A percentile compares a stretch with the other conserved stretches of the same genome.
Evolutionary conservation across 2,797 vertebrate genomes (phyloP).

Genomic region (Silurus lanzhouensis): DNA sequence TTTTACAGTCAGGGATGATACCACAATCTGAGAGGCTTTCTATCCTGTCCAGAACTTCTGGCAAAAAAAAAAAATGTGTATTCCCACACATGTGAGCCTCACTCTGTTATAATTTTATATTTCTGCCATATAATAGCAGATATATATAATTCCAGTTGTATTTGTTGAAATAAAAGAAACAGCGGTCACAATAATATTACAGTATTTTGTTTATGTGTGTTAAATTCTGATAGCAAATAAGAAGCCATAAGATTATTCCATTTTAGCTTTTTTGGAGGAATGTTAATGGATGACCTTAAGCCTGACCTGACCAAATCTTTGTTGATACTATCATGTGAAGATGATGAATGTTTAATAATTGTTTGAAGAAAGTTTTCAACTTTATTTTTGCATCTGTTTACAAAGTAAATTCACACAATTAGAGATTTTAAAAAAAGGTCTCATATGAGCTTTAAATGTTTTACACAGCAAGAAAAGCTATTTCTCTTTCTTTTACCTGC

Average conservation of each 20-base stretch:
- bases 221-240: conserved; percentile 25
- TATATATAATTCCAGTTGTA: not conserved
- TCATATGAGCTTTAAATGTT: not conserved
- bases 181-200: not conserved
- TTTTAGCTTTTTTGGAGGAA: conserved; percentile 39
- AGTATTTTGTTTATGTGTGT: conserved; percentile 16
- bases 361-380: conserved; percentile 8
- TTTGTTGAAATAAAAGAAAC: not conserved
- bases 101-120: not conserved
- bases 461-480: not conserved
- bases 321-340: conserved; percentile 27
- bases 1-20: conserved; percentile 30
- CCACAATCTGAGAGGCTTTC: conserved; percentile 1
- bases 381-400: not conserved
- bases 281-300: conserved; percentile 44
- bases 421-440: not conserved
- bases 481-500: conserved; percentile 20
- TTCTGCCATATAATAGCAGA: no score
- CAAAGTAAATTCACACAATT: not conserved
- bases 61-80: not conserved
- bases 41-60: not conserved
- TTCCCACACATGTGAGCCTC: not conserved
- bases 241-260: conserved; percentile 32
- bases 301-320: conserved; percentile 35
- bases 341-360: conserved; percentile 32